Base-by-base conservation (phyloP, 2,888 invertebrate genomes). In the Parthenolecanium corni region DNA sequence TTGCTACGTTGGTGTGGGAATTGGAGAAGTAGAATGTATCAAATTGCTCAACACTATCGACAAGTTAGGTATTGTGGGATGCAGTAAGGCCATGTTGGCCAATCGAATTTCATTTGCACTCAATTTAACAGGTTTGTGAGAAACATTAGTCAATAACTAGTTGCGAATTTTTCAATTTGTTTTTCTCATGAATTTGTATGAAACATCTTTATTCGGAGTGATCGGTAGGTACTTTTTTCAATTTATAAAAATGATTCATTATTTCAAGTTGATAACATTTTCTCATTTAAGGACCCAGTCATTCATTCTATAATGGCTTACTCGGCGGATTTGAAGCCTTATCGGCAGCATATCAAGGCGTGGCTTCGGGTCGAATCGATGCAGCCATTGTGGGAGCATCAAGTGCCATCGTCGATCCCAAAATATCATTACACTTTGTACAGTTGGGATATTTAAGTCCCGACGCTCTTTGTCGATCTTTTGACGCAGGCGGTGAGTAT, bases 251-350 rank as follows among this genome's bases (percentile, higher is more conserved):
- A n/a, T n/a, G n/a, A n/a, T n/a, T n/a, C n/a, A 1, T 51, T 12
- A 51, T 21, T 6, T 51, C 16, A 23, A 5, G 16, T 11, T n/a
- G 2, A 14, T 21, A n/a, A n/a, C n/a, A n/a, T n/a, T n/a, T 18
- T 36, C 36, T 20, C 18, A n/a, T 49, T 4, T 11, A 65, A 77
- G 82, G 80, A 70, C 75, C 75, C 31, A 77, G 77, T 70, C 81
- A 78, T 69, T 76, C 81, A 1, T 77, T 82, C 62, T 83, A 84
- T 70, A 79, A 81, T 40, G 47, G 31, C 3, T 82, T 82, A 23
- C 84, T 83, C 75, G 79, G 82, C 1, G 80, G 82, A 40, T 81
- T 82, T 56, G 75, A 83, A 65, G 80, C 79, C 16, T 68, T 84
- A 14, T 76, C 81, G 67, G 74, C 78, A 62, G 79, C 77, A 1